Conservation (phyloP, 2,113 vertebrate genomes). For the Labeo rohita region DNA sequence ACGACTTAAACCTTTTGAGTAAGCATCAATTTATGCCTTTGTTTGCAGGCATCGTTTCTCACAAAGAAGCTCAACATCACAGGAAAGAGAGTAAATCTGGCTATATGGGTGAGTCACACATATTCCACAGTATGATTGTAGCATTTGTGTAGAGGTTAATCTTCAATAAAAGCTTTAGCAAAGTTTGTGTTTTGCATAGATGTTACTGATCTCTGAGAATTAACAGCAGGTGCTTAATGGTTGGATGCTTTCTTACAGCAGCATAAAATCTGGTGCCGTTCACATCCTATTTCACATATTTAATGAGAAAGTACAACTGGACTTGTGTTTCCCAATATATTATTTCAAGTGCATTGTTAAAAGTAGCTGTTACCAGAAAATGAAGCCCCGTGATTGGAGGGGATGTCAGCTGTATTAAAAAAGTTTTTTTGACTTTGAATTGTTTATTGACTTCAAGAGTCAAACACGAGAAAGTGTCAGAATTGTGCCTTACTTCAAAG, state of each 20-base stretch:
- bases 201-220: background rate
- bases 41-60: constrained; percentile 93
- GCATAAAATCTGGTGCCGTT: background rate
- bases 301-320: background rate
- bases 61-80: constrained; percentile 99
- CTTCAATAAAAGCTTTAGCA: background rate
- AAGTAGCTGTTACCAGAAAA: background rate
- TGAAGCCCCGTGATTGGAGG: background rate
- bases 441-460: background rate
- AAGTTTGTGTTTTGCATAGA: background rate
- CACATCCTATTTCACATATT: background rate
- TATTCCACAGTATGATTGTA: too few species aligned
- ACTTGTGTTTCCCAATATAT: background rate
- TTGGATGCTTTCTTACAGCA: background rate
- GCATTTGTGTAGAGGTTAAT: background rate
- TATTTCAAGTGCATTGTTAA: background rate
- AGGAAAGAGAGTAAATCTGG: constrained; percentile 96
- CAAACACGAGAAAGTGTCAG: background rate
- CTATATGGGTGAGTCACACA: constrained; percentile 83
- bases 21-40: background rate
- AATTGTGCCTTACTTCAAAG: background rate
- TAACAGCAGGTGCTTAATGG: background rate
- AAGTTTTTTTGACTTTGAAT: background rate
- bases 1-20: background rate
- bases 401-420: background rate